Evolutionary conservation across 2,888 invertebrate genomes (phyloP).

Genomic region (Spisula subtruncata): DNA sequence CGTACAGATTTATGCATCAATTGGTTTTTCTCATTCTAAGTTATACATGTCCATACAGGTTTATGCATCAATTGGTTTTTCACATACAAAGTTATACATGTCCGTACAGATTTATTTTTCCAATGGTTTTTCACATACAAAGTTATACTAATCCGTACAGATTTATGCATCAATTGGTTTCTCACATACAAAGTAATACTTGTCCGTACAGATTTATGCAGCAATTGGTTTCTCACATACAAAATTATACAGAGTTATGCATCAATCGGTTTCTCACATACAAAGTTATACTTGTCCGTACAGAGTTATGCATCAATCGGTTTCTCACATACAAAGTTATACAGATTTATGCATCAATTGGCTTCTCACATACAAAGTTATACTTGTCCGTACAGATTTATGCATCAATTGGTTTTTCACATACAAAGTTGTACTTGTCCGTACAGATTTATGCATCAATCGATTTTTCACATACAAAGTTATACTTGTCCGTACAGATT

Average conservation of each 20-base stretch:
- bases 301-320: no score
- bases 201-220: constrained; percentile 80
- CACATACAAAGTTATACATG: constrained; percentile 78
- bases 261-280: constrained; percentile 71
- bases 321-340: constrained; percentile 79
- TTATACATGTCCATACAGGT: constrained; percentile 79
- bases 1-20: no score
- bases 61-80: constrained; percentile 76
- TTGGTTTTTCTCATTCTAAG: no score
- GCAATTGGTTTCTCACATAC: constrained; percentile 69
- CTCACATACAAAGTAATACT: constrained; percentile 78
- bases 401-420: constrained; percentile 75
- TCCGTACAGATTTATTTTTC: constrained; percentile 81
- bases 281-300: constrained; percentile 81
- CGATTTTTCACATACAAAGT: constrained; percentile 76
- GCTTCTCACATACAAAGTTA: constrained; percentile 76
- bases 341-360: constrained; percentile 80
- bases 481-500: constrained; percentile 78
- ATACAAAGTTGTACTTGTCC: constrained; percentile 79
- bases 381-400: constrained; percentile 77
- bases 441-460: constrained; percentile 81
- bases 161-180: no score
- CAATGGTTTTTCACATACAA: constrained; percentile 71
- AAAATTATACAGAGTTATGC: constrained; percentile 82
- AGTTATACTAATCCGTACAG: constrained; percentile 79